Evolutionary conservation across 2,113 vertebrate species (phyloP), one percentile per base, ranked within the genome.

Genomic region (Bufo bufo): DNA sequence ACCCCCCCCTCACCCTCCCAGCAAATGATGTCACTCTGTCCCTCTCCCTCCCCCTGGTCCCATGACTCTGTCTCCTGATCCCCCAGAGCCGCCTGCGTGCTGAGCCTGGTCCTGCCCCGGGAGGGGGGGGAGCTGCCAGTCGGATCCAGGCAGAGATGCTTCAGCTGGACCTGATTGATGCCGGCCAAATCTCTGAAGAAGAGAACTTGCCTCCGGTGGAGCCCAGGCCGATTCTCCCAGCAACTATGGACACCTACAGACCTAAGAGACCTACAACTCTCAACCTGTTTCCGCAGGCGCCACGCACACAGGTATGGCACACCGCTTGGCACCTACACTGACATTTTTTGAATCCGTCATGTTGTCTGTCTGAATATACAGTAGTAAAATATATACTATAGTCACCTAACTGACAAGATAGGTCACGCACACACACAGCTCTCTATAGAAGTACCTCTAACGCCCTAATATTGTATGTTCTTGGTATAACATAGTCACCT

Each of bases 191-290:
- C 16, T 90, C 92, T 0, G 92, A 93, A 20, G 92, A 92, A 0
- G 92, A 95, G 45, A 91, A 94, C 90, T 90, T 90, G 33, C 90
- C 88, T 77, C 78, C 90, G 13, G 93, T 91, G 92, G 93, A 90
- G 2, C 93, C 92, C 90, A 94, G 83, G 45, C 95, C 95, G 6
- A 91, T 94, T 4, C 93, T 87, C 81, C 94, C 94, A 71, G 94
- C 92, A 71, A 95, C 96, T 92, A 97, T 97, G 92, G 97, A 98
- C 90, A 96, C 96, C 54, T 98, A 99, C 93, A 93, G 97, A 56
- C 98, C 98, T 91, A 99, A 99, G 94, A 93, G 97, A 92, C 98
- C 98, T 90, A 99, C 97, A 83, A 99, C 97, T 19, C 97, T 99
- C 92, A 98, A 98, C 95, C 96, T 99, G 90, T 98, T 99, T 93